Evolutionary conservation across 2,888 invertebrate genomes (phyloP), one percentile per base, ranked within the genome.

Genomic region (Spatulosminthurus flaviceps): DNA sequence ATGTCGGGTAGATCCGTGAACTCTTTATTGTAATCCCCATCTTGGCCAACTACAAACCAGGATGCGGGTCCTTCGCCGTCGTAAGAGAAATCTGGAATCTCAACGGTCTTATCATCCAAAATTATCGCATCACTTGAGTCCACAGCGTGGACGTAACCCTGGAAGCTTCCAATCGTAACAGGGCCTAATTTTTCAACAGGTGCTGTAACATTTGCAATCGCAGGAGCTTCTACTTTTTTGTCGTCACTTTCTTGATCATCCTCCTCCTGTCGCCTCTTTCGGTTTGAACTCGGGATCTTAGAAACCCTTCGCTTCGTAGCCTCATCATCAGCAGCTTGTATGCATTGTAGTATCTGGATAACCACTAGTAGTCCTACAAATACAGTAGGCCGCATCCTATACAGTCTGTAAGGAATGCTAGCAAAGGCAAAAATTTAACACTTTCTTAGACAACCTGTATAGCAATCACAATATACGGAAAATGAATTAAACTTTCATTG

Each of bases 41-140:
- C 80, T 26, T 81, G 79, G 1, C 84, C 84, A n/a, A 84, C 80
- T 70, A 84, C 81, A 64, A 84, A 84, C 82, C 83, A 83, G 2
- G 81, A 82, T 7, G 83, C 83, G 11, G 82, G 82, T 13, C 80
- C 81, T 43, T 78, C 66, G 9, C 81, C 81, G 69, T 81, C 81
- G 29, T 79, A 84, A 60, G 77, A 78, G 64, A 84, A 81, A 28
- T 82, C 81, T 0, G 80, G 70, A 22, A 84, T 82, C 71, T 83
- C 80, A 34, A 84, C 43, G 13, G 83, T 83, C 43, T 82, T 82
- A 19, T 83, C 83, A 69, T 81, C 80, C 76, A 84, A 66, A 0
- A 84, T 75, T 13, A 78, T 82, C 0, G 83, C 80, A 67, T 84
- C 83, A 16, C 80, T 42, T 1, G 78, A 78, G 24, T 78, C 78